Base-by-base conservation (phyloP, 2,888 invertebrate species). In the Rhogogaster chlorosoma region DNA sequence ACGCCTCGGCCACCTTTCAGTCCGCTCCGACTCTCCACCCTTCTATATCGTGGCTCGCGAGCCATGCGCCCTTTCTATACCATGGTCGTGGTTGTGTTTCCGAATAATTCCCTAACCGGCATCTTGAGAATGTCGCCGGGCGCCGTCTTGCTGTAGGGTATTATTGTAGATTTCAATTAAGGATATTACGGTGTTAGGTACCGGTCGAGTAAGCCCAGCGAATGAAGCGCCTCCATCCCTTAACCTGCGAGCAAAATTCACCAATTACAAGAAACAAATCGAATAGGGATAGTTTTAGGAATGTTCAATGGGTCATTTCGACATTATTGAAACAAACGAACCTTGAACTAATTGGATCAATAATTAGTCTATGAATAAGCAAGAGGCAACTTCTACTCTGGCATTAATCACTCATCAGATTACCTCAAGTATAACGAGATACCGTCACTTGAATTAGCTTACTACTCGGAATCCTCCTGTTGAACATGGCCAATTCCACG, bases 111-210 rank as follows among this genome's bases (percentile, higher is more conserved):
- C 26, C 15, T 26, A 83, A 67, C 42, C 29, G 53, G 70, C 53
- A 82, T 85, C 82, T 82, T 57, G 71, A 85, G 82, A 82, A 53
- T 57, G 42, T 53, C 22, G 49, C 1, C 10, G 38, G 22, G 71
- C 42, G 22, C 71, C 57, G 49, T 49, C 12, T 32, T 32, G n/a
- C 82, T 57, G 18, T 42, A n/a, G 26, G 32, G 70, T 83, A 38
- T 83, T 36, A 45, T 83, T 83, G 67, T 80, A 36, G 83, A 38
- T 83, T 83, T 83, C 83, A 83, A 83, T 83, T 83, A 83, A 67
- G 67, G 45, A 26, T 70, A 67, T 29, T 67, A 83, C 67, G 29
- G 38, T 64, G 26, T 61, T 38, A 45, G 45, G 45, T 15, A 64
- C 26, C 80, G 42, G 80, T 80, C 80, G 80, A 80, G 26, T 42